A percentile compares a stretch with the other conserved stretches of the same genome.
phyloP scores from a whole-genome alignment of 2,888 invertebrate genomes.

The Lutraria lutraria region DNA sequence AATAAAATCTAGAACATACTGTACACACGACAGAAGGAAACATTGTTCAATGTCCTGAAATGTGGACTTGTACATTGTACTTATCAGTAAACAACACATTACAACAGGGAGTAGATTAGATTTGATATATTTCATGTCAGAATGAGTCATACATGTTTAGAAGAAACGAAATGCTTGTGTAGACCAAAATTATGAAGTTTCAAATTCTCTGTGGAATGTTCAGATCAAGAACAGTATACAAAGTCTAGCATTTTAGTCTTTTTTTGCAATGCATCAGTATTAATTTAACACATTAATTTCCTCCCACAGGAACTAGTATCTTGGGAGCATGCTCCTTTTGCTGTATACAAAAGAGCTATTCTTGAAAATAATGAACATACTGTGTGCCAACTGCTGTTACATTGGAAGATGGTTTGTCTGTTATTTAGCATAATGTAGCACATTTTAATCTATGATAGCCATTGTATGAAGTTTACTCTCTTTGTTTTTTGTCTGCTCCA shows the following conservation, averaged over 20 bases:
- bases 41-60: background rate
- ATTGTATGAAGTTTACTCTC: background rate
- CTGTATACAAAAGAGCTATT: background rate
- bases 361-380: background rate
- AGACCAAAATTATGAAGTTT: background rate
- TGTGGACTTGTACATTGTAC: background rate
- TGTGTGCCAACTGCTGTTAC: no score
- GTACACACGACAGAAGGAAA: background rate
- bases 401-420: background rate
- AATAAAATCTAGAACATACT: background rate
- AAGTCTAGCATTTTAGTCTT: background rate
- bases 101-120: background rate
- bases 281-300: no score
- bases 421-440: background rate
- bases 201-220: background rate
- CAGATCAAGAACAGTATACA: background rate
- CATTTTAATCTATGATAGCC: background rate
- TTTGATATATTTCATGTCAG: conserved; percentile 5
- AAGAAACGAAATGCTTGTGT: background rate
- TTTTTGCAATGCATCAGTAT: no score
- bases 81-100: conserved; percentile 17
- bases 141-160: background rate
- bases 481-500: background rate
- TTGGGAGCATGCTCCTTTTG: background rate
- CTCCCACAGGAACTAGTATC: background rate